Conservation (phyloP, 2,888 invertebrate genomes). For the Aphrophora alni region DNA sequence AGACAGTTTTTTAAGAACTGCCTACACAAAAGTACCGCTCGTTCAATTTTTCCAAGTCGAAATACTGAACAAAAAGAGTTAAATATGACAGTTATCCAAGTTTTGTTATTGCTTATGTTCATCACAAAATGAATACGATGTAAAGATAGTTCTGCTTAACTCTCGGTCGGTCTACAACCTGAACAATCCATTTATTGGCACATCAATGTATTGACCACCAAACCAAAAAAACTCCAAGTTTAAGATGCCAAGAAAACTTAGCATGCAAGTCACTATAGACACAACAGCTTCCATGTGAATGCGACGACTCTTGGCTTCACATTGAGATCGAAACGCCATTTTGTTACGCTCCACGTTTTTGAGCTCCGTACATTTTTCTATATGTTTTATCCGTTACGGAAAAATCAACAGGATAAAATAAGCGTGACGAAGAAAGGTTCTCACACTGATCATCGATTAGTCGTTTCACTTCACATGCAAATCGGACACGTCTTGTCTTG, state of each 20-base stretch:
- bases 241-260: not conserved
- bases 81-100: no score
- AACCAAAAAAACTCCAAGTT: not conserved
- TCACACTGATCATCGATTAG: not conserved
- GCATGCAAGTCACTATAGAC: not conserved
- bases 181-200: no score
- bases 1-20: no score
- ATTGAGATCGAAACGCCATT: not conserved
- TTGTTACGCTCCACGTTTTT: not conserved
- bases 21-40: no score
- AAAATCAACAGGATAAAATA: not conserved
- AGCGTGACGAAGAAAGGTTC: not conserved
- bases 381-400: conserved; percentile 2
- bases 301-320: not conserved
- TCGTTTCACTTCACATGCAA: not conserved
- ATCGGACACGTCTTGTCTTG: not conserved
- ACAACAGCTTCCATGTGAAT: not conserved
- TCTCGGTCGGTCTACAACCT: no score
- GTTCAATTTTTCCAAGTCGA: no score
- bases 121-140: no score
- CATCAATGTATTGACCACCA: no score
- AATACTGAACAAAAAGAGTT: no score
- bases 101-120: no score
- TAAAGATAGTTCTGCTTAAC: no score
- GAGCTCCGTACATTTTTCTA: not conserved